Evolutionary conservation across 2,797 vertebrate species (phyloP).

Genomic region (Phalloptychus januarius): DNA sequence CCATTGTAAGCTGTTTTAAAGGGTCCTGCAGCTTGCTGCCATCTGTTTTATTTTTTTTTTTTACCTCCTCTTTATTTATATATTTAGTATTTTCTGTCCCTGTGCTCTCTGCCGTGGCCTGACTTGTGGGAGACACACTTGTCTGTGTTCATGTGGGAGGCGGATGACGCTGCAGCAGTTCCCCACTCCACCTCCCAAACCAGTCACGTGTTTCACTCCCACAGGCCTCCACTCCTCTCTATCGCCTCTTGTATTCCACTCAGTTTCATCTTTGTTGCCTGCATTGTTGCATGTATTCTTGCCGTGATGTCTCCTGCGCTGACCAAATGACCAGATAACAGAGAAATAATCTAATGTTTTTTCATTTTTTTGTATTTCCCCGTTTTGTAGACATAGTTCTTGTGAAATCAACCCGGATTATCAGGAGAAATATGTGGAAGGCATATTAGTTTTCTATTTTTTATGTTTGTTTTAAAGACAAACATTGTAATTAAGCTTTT

Average conservation of each 20-base stretch:
- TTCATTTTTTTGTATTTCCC: neutral
- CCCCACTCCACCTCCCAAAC: conserved; percentile 45
- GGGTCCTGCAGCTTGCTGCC: conserved; percentile 66
- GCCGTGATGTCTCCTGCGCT: conserved; percentile 17
- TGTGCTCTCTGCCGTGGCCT: conserved; percentile 39
- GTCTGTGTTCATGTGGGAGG: conserved; percentile 45
- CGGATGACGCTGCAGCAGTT: conserved; percentile 46
- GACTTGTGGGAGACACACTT: conserved; percentile 44
- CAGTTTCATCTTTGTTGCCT: conserved; percentile 20
- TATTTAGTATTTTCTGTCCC: conserved; percentile 56
- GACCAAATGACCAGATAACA: conserved; percentile 1
- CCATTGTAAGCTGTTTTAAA: conserved; percentile 80
- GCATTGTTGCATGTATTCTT: conserved; percentile 9
- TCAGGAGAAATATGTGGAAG: neutral
- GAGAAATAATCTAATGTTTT: neutral
- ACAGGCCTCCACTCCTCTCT: conserved; percentile 48
- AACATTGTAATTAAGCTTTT: neutral
- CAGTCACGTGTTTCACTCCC: conserved; percentile 62
- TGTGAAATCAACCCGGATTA: neutral
- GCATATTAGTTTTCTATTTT: neutral
- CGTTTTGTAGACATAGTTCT: neutral
- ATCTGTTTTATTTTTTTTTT: conserved; percentile 68
- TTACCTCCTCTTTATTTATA: conserved; percentile 68
- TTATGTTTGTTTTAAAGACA: neutral
- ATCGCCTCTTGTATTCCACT: conserved; percentile 35